These are phyloP conservation scores for Pithys albifrons DNA, from an alignment of 2,113 vertebrate genomes.

Conservation along the genomic window DNA sequence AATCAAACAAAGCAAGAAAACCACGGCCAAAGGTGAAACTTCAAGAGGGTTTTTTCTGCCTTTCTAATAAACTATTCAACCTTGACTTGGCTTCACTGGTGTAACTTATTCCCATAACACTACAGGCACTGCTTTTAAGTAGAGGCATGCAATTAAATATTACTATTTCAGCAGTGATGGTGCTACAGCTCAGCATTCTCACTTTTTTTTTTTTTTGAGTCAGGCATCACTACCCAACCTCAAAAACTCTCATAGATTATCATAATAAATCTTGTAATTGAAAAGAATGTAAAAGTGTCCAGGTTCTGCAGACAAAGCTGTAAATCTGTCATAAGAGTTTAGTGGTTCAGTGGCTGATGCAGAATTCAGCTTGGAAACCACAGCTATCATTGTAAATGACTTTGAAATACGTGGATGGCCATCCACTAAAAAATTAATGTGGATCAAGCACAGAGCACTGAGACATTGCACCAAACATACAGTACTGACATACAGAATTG, in stretches of 20 bases:
- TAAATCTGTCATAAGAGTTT: neutral
- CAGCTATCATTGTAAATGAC: neutral
- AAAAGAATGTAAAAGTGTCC: neutral
- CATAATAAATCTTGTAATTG: neutral
- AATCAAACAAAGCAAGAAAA: neutral
- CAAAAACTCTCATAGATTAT: neutral
- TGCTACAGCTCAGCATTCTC: neutral
- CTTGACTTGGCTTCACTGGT: neutral
- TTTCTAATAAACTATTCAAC: neutral
- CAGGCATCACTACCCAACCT: neutral
- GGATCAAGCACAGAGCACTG: neutral
- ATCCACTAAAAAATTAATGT: neutral
- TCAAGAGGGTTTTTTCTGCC: neutral
- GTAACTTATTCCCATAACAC: neutral
- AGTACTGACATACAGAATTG: neutral
- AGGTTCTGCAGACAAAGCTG: neutral
- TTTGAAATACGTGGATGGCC: neutral
- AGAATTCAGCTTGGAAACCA: neutral
- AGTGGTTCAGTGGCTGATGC: neutral
- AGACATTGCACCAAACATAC: neutral
- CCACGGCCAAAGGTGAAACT: neutral
- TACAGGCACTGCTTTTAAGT: neutral
- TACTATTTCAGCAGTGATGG: neutral
- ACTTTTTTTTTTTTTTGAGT: neutral
- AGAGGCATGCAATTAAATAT: neutral